These are phyloP conservation scores for human DNA, from an alignment of 2,113 vertebrate species.

Conservation along the genomic window GRCh38 chr2:182912001-182912500, in stretches of 20 bases:
- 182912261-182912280: conserved; percentile 56
- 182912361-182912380: conserved; percentile 51
- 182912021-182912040: conserved; percentile 37
- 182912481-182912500: conserved; percentile 11
- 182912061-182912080: conserved; percentile 34
- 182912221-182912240: conserved; percentile 27
- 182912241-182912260: background rate
- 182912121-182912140: background rate
- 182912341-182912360: conserved; percentile 49
- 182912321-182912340: conserved; percentile 8
- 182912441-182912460: conserved; percentile 33
- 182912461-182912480: background rate
- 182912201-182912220: conserved; percentile 23
- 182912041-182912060: conserved; percentile 55
- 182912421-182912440: background rate
- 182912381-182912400: conserved; percentile 64
- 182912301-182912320: conserved; percentile 32
- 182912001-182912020: background rate
- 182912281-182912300: conserved; percentile 44
- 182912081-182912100: conserved; percentile 8
- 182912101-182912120: background rate
- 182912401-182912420: background rate
- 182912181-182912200: background rate
- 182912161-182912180: background rate
- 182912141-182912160: background rate